A percentile compares a stretch with the other conserved stretches of the same genome.
phyloP scores from a whole-genome alignment of 35 echinoderm and acorn worm species.

The Lytechinus variegatus region DNA sequence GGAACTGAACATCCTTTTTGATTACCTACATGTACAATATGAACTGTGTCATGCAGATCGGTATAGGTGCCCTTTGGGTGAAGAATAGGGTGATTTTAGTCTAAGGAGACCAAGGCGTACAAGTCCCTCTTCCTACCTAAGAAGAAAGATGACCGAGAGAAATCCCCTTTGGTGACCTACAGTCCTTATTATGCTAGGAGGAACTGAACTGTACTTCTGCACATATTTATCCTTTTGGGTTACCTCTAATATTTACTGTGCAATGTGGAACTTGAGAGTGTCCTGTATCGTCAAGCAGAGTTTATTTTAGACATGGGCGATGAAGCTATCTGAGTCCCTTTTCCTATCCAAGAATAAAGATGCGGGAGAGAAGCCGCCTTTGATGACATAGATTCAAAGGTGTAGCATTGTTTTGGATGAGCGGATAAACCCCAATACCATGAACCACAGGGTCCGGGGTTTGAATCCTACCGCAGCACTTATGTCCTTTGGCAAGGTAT shows the following conservation, averaged over 20 bases:
- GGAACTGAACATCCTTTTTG: slow-evolving; percentile 23
- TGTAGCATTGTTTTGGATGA: too few relatives aligned
- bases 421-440: too few relatives aligned
- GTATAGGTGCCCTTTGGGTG: too few relatives aligned
- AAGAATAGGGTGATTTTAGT: slow-evolving; percentile 2
- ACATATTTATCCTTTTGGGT: slow-evolving; percentile 42
- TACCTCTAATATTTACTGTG: slow-evolving; percentile 84
- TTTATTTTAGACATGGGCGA: slow-evolving; percentile 61
- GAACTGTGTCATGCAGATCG: too few relatives aligned
- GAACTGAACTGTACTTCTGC: neutral
- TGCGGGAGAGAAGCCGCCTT: slow-evolving; percentile 45
- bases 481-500: too few relatives aligned
- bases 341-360: slow-evolving; percentile 74
- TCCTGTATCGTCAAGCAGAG: too few relatives aligned
- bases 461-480: too few relatives aligned
- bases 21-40: too few relatives aligned
- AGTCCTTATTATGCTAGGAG: slow-evolving; percentile 89
- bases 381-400: slow-evolving; percentile 60
- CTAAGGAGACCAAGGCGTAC: slow-evolving; percentile 74
- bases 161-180: slow-evolving; percentile 78
- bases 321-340: slow-evolving; percentile 71
- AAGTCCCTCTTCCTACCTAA: slow-evolving; percentile 78
- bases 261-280: slow-evolving; percentile 62
- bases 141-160: slow-evolving; percentile 55
- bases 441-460: too few relatives aligned